phyloP scores from a whole-genome alignment of 2,113 vertebrate species.

The Lasiurus borealis region DNA sequence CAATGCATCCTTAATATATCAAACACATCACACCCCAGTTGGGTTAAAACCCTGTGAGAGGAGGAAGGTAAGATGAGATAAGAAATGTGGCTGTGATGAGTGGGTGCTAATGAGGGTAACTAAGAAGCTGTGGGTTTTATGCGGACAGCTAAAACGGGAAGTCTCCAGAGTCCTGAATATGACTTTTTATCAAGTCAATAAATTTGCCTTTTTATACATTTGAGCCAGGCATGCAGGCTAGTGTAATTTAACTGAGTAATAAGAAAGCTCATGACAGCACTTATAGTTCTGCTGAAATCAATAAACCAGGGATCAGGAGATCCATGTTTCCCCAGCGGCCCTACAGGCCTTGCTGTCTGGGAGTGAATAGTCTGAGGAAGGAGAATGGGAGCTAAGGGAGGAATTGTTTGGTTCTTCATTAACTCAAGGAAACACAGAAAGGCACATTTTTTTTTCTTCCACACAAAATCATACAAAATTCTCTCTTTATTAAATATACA shows the following conservation, averaged over 20 bases:
- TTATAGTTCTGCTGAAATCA: constrained; percentile 78
- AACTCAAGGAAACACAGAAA: constrained; percentile 81
- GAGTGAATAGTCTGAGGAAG: constrained; percentile 64
- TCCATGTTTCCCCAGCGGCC: constrained; percentile 73
- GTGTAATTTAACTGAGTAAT: background rate
- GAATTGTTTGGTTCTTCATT: constrained; percentile 66
- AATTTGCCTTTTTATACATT: background rate
- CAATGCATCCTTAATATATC: background rate
- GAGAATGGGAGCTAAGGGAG: constrained; percentile 43
- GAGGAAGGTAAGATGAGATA: background rate
- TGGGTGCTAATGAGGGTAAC: accelerated
- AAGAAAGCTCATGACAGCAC: constrained; percentile 44
- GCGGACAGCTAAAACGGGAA: background rate
- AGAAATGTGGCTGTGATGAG: background rate
- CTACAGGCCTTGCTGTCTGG: constrained; percentile 31
- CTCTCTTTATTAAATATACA: constrained; percentile 95
- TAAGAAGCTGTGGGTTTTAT: background rate
- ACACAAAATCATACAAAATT: constrained; percentile 92
- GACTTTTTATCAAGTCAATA: background rate
- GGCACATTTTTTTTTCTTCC: constrained; percentile 83
- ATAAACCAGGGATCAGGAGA: constrained; percentile 44
- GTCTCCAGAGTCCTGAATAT: accelerated
- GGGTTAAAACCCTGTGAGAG: background rate
- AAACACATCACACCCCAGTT: background rate
- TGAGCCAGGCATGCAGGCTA: background rate